phyloP scores from a whole-genome alignment of 2,888 invertebrate species.

The Tetragonula carbonaria region DNA sequence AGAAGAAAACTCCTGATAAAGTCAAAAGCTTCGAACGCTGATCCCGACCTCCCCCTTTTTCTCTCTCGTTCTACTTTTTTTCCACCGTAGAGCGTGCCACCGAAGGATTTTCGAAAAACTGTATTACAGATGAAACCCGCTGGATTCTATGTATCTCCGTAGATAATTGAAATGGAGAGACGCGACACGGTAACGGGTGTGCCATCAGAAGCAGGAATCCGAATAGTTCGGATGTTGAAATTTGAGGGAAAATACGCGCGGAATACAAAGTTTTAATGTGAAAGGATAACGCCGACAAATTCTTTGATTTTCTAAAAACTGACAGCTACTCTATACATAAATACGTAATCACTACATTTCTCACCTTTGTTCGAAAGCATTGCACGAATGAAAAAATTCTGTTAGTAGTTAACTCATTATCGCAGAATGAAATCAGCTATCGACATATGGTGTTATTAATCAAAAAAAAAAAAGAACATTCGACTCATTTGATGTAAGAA shows the following conservation, averaged over 20 bases:
- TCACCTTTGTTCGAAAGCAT: too few relatives aligned
- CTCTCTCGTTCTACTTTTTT: not conserved
- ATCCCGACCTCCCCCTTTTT: not conserved
- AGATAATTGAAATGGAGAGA: constrained; percentile 2
- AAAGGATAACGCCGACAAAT: too few relatives aligned
- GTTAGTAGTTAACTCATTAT: too few relatives aligned
- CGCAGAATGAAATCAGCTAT: too few relatives aligned
- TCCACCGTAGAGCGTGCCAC: constrained; percentile 29
- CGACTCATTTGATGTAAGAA: not conserved
- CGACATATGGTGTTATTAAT: too few relatives aligned
- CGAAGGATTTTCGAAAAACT: constrained; percentile 45
- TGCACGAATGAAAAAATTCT: too few relatives aligned
- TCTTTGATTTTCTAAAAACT: too few relatives aligned
- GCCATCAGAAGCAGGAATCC: not conserved
- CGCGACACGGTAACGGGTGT: not conserved
- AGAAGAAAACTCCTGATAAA: constrained; percentile 21
- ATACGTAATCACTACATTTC: too few relatives aligned
- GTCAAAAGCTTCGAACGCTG: constrained; percentile 14
- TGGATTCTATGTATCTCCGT: not conserved
- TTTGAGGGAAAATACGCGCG: too few relatives aligned
- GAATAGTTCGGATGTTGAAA: not conserved
- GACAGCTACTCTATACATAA: too few relatives aligned
- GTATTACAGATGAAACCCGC: constrained; percentile 23
- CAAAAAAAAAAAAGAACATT: too few relatives aligned
- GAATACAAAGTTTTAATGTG: not conserved